Evolutionary conservation across 2,113 vertebrate species (phyloP).

Genomic region (Dipodomys ordii): DNA sequence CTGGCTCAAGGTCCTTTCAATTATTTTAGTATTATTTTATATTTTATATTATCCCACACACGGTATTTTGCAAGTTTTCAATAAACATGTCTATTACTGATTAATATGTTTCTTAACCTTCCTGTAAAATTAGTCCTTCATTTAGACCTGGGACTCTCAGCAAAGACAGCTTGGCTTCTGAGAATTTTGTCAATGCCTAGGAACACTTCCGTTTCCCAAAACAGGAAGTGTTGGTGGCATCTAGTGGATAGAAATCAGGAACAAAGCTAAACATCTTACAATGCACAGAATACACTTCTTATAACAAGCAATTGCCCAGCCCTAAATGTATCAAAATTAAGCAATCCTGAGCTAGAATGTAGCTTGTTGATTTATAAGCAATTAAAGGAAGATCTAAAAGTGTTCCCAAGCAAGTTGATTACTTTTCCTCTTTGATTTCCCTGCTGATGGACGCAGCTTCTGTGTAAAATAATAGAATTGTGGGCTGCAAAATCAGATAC

Average conservation of each 20-base stretch:
- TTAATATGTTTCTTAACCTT: neutral
- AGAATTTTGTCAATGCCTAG: neutral
- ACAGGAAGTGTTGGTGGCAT: neutral
- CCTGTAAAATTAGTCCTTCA: neutral
- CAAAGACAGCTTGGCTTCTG: neutral
- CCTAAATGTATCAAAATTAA: constrained; percentile 22
- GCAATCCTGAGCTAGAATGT: constrained; percentile 14
- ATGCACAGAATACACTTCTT: neutral
- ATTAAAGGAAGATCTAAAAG: constrained; percentile 45
- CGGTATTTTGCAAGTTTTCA: constrained; percentile 12
- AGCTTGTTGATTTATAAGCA: constrained; percentile 51
- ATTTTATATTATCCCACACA: neutral
- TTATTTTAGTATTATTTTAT: neutral
- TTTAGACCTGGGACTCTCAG: neutral
- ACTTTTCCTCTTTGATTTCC: constrained; percentile 40
- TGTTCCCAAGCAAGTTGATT: constrained; percentile 12
- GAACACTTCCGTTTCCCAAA: neutral
- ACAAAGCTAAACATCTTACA: neutral
- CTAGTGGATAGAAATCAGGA: neutral
- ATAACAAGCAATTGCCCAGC: neutral
- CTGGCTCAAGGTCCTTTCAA: neutral
- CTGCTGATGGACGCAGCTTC: constrained; percentile 46
- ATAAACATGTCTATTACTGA: neutral
- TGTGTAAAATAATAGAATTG: constrained; percentile 50
- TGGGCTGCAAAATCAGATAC: neutral